phyloP scores from a whole-genome alignment of 2,113 vertebrate genomes.

The Ranitomeya variabilis region DNA sequence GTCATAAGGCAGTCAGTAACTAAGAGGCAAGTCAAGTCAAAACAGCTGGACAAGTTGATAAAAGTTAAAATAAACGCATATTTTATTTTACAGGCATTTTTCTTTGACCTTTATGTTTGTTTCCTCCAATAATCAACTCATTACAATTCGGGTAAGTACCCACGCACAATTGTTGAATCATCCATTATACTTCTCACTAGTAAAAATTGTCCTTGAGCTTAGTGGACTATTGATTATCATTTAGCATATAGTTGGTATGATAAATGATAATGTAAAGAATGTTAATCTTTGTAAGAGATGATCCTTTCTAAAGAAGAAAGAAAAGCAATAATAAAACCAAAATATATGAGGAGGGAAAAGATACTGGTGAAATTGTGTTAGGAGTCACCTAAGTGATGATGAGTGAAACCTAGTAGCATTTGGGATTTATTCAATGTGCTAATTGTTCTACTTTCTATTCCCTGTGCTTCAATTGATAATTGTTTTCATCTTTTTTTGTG shows the following conservation, averaged over 20 bases:
- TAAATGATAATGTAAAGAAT: constrained; percentile 25
- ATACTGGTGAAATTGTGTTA: not conserved
- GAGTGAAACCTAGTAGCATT: too few species aligned
- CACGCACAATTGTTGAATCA: constrained; percentile 33
- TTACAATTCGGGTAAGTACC: not conserved
- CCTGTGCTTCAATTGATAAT: too few species aligned
- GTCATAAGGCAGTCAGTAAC: not conserved
- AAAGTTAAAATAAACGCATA: not conserved
- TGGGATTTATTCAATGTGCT: too few species aligned
- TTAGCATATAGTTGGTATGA: constrained; percentile 17
- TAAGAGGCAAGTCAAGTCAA: not conserved
- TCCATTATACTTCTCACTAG: constrained; percentile 42
- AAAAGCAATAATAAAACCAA: not conserved
- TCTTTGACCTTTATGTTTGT: constrained; percentile 21
- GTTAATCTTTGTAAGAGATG: not conserved
- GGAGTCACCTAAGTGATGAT: too few species aligned
- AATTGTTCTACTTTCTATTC: too few species aligned
- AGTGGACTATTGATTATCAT: constrained; percentile 45
- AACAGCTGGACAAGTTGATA: not conserved
- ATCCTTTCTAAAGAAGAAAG: not conserved
- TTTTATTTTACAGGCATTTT: constrained; percentile 10
- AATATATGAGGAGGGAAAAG: not conserved
- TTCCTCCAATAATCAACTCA: constrained; percentile 14
- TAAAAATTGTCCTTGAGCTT: constrained; percentile 45
- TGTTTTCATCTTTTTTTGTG: too few species aligned